These are phyloP conservation scores for Oreonectes daqikongensis DNA, from an alignment of 2,797 vertebrate genomes.

Conservation along the genomic window DNA sequence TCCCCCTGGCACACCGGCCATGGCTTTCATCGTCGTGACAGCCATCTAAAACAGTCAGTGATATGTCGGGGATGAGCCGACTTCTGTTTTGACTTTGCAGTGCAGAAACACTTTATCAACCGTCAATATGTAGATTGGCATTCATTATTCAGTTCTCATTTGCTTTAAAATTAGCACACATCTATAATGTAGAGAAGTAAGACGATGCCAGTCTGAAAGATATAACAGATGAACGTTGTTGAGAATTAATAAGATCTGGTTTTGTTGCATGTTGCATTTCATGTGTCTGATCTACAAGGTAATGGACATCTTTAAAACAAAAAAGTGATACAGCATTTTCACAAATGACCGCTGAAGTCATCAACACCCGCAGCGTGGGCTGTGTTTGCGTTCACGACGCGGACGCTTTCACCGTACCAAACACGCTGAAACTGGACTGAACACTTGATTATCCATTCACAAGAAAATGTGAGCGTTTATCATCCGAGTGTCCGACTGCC, in stretches of 20 bases:
- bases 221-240: too few species aligned
- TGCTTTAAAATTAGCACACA: slow-evolving; percentile 55
- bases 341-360: slow-evolving; percentile 20
- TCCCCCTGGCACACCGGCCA: neutral
- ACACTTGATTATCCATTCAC: neutral
- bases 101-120: slow-evolving; percentile 14
- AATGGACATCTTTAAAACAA: slow-evolving; percentile 1
- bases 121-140: slow-evolving; percentile 50
- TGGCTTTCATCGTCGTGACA: slow-evolving; percentile 19
- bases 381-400: neutral
- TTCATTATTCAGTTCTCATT: slow-evolving; percentile 65
- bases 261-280: too few species aligned
- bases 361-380: neutral
- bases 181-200: slow-evolving; percentile 46
- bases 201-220: neutral
- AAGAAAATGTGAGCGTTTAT: slow-evolving; percentile 1
- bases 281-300: too few species aligned
- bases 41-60: slow-evolving; percentile 24
- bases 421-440: neutral
- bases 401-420: neutral
- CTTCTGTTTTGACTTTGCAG: slow-evolving; percentile 38
- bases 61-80: neutral
- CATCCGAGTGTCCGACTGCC: neutral
- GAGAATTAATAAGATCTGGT: too few species aligned
- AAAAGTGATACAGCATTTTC: slow-evolving; percentile 24